phyloP scores from a whole-genome alignment of 2,113 vertebrate species.

The Phylloscopus whistleri region DNA sequence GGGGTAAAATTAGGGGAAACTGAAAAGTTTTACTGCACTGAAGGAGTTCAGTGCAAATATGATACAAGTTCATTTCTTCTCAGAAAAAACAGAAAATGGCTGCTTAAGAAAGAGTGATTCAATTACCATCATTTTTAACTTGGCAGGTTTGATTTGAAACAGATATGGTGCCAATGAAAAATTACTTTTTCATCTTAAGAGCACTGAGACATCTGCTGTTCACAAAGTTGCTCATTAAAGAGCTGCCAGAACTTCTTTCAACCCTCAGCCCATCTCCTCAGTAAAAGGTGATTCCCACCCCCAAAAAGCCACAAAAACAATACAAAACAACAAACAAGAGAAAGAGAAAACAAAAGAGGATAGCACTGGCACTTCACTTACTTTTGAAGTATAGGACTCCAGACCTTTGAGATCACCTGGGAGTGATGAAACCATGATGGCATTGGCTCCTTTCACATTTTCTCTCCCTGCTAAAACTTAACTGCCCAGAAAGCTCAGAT shows the following conservation, averaged over 20 bases:
- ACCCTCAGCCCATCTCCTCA: background rate
- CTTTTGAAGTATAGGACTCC: background rate
- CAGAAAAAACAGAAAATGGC: background rate
- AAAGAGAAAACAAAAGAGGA: background rate
- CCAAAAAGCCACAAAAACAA: background rate
- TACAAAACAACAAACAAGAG: background rate
- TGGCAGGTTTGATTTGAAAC: background rate
- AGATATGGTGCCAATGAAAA: background rate
- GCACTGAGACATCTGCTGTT: background rate
- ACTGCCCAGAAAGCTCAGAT: background rate
- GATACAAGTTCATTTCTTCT: background rate
- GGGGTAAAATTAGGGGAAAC: background rate
- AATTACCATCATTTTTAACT: background rate
- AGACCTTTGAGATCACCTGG: background rate
- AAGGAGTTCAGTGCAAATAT: background rate
- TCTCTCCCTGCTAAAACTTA: background rate
- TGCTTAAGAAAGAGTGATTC: background rate
- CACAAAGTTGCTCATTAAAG: background rate
- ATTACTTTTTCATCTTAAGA: background rate
- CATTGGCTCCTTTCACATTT: background rate
- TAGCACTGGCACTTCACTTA: background rate
- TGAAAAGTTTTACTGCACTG: background rate
- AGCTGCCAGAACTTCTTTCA: background rate
- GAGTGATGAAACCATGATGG: fast-evolving
- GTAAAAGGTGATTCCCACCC: background rate